Evolutionary conservation across 2,113 vertebrate species (phyloP), one percentile per base, ranked within the genome.

Genomic region (Anolis carolinensis): DNA sequence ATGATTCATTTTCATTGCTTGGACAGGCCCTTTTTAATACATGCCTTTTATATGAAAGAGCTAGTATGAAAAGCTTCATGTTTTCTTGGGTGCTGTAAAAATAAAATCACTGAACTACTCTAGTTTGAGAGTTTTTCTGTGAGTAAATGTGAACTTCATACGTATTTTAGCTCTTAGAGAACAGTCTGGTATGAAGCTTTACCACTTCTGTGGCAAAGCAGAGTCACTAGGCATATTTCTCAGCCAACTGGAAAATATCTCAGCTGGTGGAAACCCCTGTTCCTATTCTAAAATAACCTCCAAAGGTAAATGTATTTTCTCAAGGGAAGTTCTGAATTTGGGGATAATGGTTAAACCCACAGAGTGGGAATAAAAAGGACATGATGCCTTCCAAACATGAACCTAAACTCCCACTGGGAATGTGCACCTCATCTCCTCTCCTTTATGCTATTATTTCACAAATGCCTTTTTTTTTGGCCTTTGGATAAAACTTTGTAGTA

Each of bases 321-420:
- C 88, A 71, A 79, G 86, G 78, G 78, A 91, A 88, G 85, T 83
- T 62, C 67, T 91, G 73, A 36, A 86, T 92, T 89, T 86, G 77
- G 83, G 75, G 73, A 75, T 81, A 80, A 65, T 93, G 88, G 88
- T 89, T 90, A 92, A 87, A 83, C 44, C 74, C 93, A 86, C 92
- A 90, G 90, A 89, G 85, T 83, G 89, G 91, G 85, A 93, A 91
- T 87, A 92, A 90, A 86, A 90, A 90, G 78, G 90, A 88, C 85
- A 92, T 89, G 86, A 52, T 85, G 70, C 85, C 52, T 92, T 93
- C 89, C 82, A 87, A 86, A 90, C 85, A 82, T 89, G 83, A 88
- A 87, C 78, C 72, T 63, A 32, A 81, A 75, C 77, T 89, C 88
- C 90, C 85, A 71, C 85, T 92, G 89, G 90, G 90, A 91, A 27